Evolutionary conservation across 1,140 invertebrate species (phyloP), one percentile per base, ranked within the genome.

Genomic region (Magallana angulata): DNA sequence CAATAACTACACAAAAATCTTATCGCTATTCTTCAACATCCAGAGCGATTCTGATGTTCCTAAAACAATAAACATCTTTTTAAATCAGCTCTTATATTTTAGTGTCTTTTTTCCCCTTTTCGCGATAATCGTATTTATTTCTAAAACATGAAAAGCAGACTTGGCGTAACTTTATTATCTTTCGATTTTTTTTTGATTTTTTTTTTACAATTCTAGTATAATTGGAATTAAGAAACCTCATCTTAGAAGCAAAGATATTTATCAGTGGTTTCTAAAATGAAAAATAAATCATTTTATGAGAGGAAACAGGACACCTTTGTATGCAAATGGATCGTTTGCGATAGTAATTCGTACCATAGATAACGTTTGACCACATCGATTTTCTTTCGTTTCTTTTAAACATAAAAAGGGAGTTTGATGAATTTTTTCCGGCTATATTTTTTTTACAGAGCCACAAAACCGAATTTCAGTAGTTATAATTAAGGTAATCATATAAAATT

Each of bases 401-500:
- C 68, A 76, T 76, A 76, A 76, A 68, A 68, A n/a, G 36, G 24
- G 36, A 30, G 24, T 76, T 76, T 76, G 68, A 12, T 76, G 36
- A 48, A 76, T 76, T 76, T 76, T 36, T 76, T 76, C 68, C 68
- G 68, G 68, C 18, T 14, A 30, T 76, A 30, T 12, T 76, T 71
- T 64, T 64, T 64, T 64, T 64, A 16, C 18, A 64, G 16, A 64
- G 24, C n/a, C 18, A 12, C 68, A 30, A 76, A 76, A 30, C 68
- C 24, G 68, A 76, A 36, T 76, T 76, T 76, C 24, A 76, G 24
- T 30, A 76, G 68, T 76, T 76, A 76, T 76, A 76, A 76, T 76
- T 76, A 76, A 76, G 68, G 68, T 30, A 76, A 76, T 76, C 68
- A 76, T 30, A 30, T 76, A 76, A 76, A 76, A 76, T 76, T 76